phyloP scores from a whole-genome alignment of 2,888 invertebrate species.

The Scelioninae gen. 1 region DNA sequence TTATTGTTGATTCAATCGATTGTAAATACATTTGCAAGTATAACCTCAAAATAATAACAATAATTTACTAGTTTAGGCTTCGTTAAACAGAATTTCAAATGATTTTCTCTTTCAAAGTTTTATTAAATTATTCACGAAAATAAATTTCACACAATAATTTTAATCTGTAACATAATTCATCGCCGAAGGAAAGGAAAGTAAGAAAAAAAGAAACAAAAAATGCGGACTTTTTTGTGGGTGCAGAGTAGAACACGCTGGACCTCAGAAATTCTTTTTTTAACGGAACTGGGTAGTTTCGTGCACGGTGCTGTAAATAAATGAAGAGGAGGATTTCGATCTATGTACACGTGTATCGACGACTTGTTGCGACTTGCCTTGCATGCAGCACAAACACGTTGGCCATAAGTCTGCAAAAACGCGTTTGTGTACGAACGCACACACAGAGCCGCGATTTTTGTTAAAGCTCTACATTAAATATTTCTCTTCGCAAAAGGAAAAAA shows the following conservation, averaged over 20 bases:
- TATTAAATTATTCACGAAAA: not conserved
- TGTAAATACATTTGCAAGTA: too few species aligned
- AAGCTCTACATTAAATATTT: constrained; percentile 54
- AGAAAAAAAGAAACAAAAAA: not conserved
- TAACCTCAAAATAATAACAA: too few species aligned
- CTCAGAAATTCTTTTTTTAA: constrained; percentile 59
- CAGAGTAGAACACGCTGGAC: constrained; percentile 14
- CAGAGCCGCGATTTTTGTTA: constrained; percentile 49
- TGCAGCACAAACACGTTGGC: constrained; percentile 51
- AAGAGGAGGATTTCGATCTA: constrained; percentile 66
- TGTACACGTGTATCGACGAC: constrained; percentile 71
- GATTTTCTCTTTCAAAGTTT: too few species aligned
- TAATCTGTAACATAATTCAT: not conserved
- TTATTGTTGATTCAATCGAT: too few species aligned
- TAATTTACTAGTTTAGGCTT: too few species aligned
- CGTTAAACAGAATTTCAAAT: too few species aligned
- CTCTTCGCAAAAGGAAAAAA: constrained; percentile 37
- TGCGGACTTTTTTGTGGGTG: constrained; percentile 25
- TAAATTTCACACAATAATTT: not conserved
- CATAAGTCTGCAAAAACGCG: constrained; percentile 51
- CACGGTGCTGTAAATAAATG: constrained; percentile 64
- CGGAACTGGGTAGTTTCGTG: constrained; percentile 54
- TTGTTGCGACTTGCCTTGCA: constrained; percentile 70
- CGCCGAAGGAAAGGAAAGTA: constrained; percentile 9
- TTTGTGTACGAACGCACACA: constrained; percentile 41